Percentiles rank a stretch among this genome's conserved stretches.
Evolutionary conservation across 1,140 invertebrate genomes (phyloP).

Genomic region (Heliconius hewitsoni): DNA sequence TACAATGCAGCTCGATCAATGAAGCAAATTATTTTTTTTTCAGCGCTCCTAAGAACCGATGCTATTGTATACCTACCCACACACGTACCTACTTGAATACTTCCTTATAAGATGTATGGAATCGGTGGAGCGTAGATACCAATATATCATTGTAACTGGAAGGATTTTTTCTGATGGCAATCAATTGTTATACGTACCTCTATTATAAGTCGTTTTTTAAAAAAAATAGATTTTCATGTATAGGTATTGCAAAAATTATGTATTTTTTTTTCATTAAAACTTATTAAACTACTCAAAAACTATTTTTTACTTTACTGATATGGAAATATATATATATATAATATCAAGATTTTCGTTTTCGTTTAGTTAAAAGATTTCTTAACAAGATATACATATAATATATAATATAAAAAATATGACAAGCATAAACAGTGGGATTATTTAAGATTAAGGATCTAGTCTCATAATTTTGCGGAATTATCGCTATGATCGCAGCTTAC

Average conservation of each 20-base stretch:
- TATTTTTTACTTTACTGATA: no score
- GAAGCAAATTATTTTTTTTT: slow-evolving; percentile 20
- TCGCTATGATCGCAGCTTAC: not conserved
- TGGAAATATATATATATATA: no score
- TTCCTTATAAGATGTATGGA: slow-evolving; percentile 18
- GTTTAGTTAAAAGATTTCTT: not conserved
- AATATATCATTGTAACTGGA: slow-evolving; percentile 6
- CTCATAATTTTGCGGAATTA: not conserved
- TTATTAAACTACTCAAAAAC: no score
- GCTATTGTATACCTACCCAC: slow-evolving; percentile 12
- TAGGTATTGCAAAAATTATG: no score
- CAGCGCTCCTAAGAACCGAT: slow-evolving; percentile 14
- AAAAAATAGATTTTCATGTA: no score
- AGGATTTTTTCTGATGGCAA: not conserved
- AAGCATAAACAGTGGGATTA: slow-evolving; percentile 1
- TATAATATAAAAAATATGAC: not conserved
- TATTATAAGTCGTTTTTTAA: not conserved
- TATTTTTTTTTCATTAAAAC: no score
- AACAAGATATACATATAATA: not conserved
- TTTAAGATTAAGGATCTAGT: slow-evolving; percentile 8
- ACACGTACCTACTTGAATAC: slow-evolving; percentile 11
- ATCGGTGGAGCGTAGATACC: not conserved
- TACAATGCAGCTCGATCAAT: slow-evolving; percentile 18
- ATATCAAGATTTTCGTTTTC: no score
- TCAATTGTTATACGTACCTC: not conserved